Evolutionary conservation across 2,888 invertebrate genomes (phyloP), one percentile per base, ranked within the genome.

Genomic region (Lasioglossum zephyrum): DNA sequence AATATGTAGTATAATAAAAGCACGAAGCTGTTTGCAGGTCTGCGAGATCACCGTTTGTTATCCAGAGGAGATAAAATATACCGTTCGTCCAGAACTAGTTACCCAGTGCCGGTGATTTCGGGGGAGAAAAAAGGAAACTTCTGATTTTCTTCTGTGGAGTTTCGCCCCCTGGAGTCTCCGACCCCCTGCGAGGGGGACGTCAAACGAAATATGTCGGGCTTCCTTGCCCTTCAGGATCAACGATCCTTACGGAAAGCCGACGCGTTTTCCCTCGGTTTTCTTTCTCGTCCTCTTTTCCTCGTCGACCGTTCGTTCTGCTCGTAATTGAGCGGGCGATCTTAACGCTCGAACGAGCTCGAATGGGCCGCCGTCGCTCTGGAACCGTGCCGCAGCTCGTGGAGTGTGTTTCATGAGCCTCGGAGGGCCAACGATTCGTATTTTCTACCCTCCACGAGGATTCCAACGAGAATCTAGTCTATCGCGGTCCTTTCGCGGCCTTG

Each of bases 281-380:
- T 39, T 63, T 36, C 76, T 31, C 74, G 31, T 31, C 53, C 53
- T 11, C 18, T 70, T 77, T 57, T 36, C 47, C 53, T 69, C 47
- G 73, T 63, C 39, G n/a, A 41, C 69, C 57, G 49, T 53, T 81
- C 79, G 73, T 85, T 70, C 81, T 53, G 53, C 11, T 86, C 85
- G 91, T 90, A 90, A 90, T 90, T 90, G 90, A 89, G 91, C 88
- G 84, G 83, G 82, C 91, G 82, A 91, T 91, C 91, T 88, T 91
- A 89, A 90, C 87, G 87, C 86, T 85, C 88, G 85, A 90, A 88
- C 86, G 82, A 85, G 49, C 83, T 36, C 74, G 86, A 91, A 90
- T 91, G 81, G 88, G 31, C 41, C 80, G 79, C 84, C 82, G 47
- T 16, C 47, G 69, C 82, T 66, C 77, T 72, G 82, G 73, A 82